Percentiles rank a stretch among this genome's conserved stretches.
These are phyloP conservation scores for Vulpes ferrilata DNA, from an alignment of 2,113 vertebrate genomes.

Conservation along the genomic window DNA sequence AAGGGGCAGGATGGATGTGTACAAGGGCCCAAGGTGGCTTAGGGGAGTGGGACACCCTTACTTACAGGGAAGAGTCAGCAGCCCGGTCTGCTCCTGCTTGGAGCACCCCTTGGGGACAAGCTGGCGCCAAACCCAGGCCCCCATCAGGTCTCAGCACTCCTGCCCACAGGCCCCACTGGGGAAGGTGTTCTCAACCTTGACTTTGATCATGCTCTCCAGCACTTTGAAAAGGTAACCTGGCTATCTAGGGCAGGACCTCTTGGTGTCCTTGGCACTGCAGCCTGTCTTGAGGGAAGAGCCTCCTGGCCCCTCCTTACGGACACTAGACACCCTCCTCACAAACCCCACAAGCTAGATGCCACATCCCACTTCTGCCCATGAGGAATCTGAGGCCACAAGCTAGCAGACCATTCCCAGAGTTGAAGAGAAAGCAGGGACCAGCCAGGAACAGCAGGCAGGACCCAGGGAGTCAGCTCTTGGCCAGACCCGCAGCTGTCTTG, in stretches of 20 bases:
- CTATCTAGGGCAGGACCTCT: not conserved
- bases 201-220: no score
- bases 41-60: not conserved
- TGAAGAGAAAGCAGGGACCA: not conserved
- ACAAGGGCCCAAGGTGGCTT: not conserved
- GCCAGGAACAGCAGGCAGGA: not conserved
- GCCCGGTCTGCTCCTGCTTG: not conserved
- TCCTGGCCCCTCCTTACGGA: not conserved
- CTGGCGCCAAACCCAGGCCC: not conserved
- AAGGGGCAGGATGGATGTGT: fast-evolving
- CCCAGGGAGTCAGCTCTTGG: fast-evolving
- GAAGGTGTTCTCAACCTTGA: not conserved
- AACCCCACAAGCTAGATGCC: not conserved
- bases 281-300: not conserved
- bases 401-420: not conserved
- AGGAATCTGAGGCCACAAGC: not conserved
- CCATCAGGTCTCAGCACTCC: not conserved
- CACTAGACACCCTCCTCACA: not conserved
- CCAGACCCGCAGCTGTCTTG: not conserved
- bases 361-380: not conserved
- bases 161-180: not conserved
- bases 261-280: fast-evolving
- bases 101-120: not conserved
- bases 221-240: not conserved
- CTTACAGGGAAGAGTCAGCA: no score